Evolutionary conservation across 2,113 vertebrate genomes (phyloP), one percentile per base, ranked within the genome.

Genomic region (Pongo abelii): DNA sequence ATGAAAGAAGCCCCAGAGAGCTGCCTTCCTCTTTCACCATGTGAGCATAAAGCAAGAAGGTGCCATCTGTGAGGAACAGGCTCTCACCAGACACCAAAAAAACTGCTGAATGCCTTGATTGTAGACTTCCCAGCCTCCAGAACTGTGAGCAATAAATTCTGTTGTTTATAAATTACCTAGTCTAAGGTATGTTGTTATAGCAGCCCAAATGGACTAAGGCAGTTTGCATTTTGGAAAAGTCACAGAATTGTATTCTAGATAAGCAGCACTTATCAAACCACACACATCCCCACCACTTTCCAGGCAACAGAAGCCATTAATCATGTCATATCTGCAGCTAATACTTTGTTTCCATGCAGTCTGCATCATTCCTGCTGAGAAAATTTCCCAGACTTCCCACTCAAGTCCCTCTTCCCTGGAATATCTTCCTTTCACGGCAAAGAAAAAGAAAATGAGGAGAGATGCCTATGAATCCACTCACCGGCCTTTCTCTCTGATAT

Each of bases 171-270:
- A 80, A 70, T 35, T 79, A 52, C 13, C 50, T 18, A 25, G 6
- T 79, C 50, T 27, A 59, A n/a, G 4, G 6, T 38, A 40, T 27
- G 74, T 64, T 50, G 27, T 14, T 80, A 18, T 12, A 32, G 83
- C 83, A 74, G 1, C 69, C 27, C 11, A 59, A n/a, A 50, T 17
- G 20, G 46, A 8, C 57, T 77, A 78, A 74, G 86, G 80, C 40
- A 70, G 64, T 74, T 52, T 77, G 67, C 55, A 52, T 81, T 88
- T 90, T 87, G n/a, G 52, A 57, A 80, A 95, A 61, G n/a, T 61
- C 32, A 16, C 40, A 55, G 17, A 86, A 48, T 27, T 30, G 1
- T 32, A 27, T 23, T 27, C 48, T 50, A 30, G 18, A 38, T 50
- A 55, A 83, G n/a, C 20, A 46, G 10, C 57, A 50, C 59, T 75